phyloP scores from a whole-genome alignment of 2,888 invertebrate species.

The Chrysolina oricalcia region DNA sequence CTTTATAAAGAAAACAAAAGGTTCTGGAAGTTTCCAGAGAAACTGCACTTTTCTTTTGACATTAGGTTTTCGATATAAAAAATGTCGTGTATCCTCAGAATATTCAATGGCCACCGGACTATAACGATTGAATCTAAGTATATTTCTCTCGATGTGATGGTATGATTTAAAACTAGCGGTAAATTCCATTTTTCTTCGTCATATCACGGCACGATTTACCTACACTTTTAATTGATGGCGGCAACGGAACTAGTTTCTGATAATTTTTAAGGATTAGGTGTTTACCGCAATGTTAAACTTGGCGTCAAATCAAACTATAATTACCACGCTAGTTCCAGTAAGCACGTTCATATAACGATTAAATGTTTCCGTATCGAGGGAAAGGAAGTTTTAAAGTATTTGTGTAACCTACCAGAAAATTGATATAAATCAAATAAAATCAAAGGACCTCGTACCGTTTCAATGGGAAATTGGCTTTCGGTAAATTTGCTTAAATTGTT shows the following conservation, averaged over 20 bases:
- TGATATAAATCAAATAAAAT: too few relatives aligned
- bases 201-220: slow-evolving; percentile 29
- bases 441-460: too few relatives aligned
- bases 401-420: too few relatives aligned
- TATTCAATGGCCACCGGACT: background rate
- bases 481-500: too few relatives aligned
- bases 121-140: background rate
- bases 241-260: slow-evolving; percentile 23
- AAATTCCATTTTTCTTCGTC: slow-evolving; percentile 24
- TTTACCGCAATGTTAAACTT: slow-evolving; percentile 19
- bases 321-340: background rate
- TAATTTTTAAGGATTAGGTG: slow-evolving; percentile 4
- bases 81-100: too few relatives aligned
- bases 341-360: background rate
- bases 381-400: too few relatives aligned
- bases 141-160: background rate
- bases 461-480: too few relatives aligned
- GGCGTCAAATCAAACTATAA: slow-evolving; percentile 22
- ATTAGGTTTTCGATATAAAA: too few relatives aligned
- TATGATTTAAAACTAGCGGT: slow-evolving; percentile 19
- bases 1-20: too few relatives aligned
- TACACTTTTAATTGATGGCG: slow-evolving; percentile 35
- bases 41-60: too few relatives aligned
- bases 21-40: too few relatives aligned
- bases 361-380: too few relatives aligned